Base-by-base conservation (phyloP, 2,888 invertebrate species). In the Erpobdella octoculata region DNA sequence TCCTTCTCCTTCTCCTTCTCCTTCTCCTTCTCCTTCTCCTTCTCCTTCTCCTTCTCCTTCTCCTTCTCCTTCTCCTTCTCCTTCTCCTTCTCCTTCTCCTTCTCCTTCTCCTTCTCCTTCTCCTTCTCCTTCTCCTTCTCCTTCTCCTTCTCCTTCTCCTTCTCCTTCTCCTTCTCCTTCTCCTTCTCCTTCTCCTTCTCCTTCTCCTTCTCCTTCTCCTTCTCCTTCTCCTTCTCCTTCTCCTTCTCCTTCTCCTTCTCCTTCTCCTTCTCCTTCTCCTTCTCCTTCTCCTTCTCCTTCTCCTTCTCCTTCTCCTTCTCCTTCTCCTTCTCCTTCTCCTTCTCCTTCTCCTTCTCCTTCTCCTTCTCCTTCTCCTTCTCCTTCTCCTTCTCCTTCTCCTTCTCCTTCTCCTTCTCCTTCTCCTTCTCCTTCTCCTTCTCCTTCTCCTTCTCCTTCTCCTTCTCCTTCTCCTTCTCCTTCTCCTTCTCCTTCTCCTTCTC, bases 1-100 rank as follows among this genome's bases (percentile, higher is more conserved):
- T 66, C 62, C 66, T 35, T 62, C 67, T 62, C 37, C 66, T 48
- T 61, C 59, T 65, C 66, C 46, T 28, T 72, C 65, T n/a, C 70
- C 72, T 48, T 59, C 25, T 66, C 70, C 38, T 25, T 66, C 67
- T 6, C 59, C 35, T 15, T 21, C 58, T 31, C 33, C 41, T 46
- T 71, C 59, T 31, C 61, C 46, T 33, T 28, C 67, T 3, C 38
- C 41, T n/a, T 41, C 69, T 37, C 33, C 71, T 38, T 53, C 70
- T 70, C 58, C 46, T 25, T 48, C 38, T 70, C 70, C 37, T 28
- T 59, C 72, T 58, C 66, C 41, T 68, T 38, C 66, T 69, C 70
- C 25, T 21, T 15, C 46, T 65, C 67, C 35, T 59, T 36, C 36
- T 62, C 62, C 53, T 21, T 33, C 21, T 66, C 71, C 37, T 58